Evolutionary conservation across 2,888 invertebrate genomes (phyloP).

Genomic region (Ellobium chinense): DNA sequence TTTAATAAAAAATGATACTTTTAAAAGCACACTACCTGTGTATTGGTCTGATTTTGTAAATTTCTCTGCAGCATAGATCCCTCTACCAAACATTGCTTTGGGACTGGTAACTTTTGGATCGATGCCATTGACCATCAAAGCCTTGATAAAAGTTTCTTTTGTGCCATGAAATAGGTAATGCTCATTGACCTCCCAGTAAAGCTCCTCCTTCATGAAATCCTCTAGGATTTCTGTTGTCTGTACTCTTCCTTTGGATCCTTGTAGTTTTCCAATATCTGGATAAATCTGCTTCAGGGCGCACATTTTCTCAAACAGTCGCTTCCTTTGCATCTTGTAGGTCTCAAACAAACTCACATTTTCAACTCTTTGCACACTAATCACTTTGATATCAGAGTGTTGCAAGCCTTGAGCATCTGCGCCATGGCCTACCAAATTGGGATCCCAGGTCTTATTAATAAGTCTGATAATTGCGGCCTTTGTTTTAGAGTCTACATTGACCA

Average conservation of each 20-base stretch:
- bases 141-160: conserved; percentile 50
- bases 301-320: conserved; percentile 50
- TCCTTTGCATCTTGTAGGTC: conserved; percentile 53
- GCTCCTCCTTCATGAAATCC: conserved; percentile 35
- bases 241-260: conserved; percentile 30
- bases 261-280: conserved; percentile 41
- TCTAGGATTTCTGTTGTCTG: conserved; percentile 4
- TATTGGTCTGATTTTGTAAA: conserved; percentile 69
- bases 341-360: conserved; percentile 61
- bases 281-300: conserved; percentile 8
- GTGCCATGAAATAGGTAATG: conserved; percentile 69
- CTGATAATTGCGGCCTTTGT: conserved; percentile 51
- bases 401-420: conserved; percentile 59
- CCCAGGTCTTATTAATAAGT: conserved; percentile 56
- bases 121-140: conserved; percentile 57
- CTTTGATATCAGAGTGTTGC: conserved; percentile 9
- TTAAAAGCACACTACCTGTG: no score
- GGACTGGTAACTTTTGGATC: conserved; percentile 56
- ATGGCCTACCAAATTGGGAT: conserved; percentile 51
- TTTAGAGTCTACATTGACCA: conserved; percentile 47
- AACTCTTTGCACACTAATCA: conserved; percentile 60
- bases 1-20: no score
- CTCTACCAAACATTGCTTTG: conserved; percentile 61
- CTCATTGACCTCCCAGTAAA: conserved; percentile 59
- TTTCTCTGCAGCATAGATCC: conserved; percentile 65